Percentiles rank a stretch among this genome's conserved stretches.
Conservation (phyloP, 2,888 invertebrate species). For the Tanytarsus gracilentus region DNA sequence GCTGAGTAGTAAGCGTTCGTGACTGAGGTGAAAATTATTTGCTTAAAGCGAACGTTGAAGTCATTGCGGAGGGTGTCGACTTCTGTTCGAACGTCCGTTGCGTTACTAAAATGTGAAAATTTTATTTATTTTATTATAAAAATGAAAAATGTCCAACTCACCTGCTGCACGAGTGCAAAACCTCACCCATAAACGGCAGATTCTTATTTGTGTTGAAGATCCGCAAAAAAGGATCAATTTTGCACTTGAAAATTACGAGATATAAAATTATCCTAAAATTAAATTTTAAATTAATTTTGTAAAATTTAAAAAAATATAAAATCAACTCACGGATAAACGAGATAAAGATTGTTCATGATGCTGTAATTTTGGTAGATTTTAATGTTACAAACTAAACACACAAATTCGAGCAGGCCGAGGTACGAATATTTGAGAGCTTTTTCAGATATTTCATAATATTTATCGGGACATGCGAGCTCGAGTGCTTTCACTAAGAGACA, state of each 20-base stretch:
- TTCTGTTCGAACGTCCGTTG: slow-evolving; percentile 67
- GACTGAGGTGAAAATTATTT: slow-evolving; percentile 73
- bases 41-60: slow-evolving; percentile 82
- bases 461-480: slow-evolving; percentile 45
- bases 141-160: slow-evolving; percentile 37
- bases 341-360: slow-evolving; percentile 68
- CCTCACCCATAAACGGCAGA: slow-evolving; percentile 17
- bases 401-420: slow-evolving; percentile 51
- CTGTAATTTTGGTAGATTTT: slow-evolving; percentile 67
- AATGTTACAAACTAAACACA: slow-evolving; percentile 59
- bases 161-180: not conserved
- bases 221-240: slow-evolving; percentile 68
- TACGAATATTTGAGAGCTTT: slow-evolving; percentile 51
- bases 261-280: slow-evolving; percentile 61
- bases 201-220: slow-evolving; percentile 38
- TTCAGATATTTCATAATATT: slow-evolving; percentile 39
- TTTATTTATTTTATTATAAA: slow-evolving; percentile 31
- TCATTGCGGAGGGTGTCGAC: slow-evolving; percentile 75
- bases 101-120: slow-evolving; percentile 44
- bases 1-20: slow-evolving; percentile 81
- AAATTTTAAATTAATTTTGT: slow-evolving; percentile 15
- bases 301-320: not conserved
- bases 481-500: slow-evolving; percentile 48
- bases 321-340: slow-evolving; percentile 83
- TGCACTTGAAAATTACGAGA: slow-evolving; percentile 70